Evolutionary conservation across 2,797 vertebrate species (phyloP).

Genomic region (Heliangelus exortis): DNA sequence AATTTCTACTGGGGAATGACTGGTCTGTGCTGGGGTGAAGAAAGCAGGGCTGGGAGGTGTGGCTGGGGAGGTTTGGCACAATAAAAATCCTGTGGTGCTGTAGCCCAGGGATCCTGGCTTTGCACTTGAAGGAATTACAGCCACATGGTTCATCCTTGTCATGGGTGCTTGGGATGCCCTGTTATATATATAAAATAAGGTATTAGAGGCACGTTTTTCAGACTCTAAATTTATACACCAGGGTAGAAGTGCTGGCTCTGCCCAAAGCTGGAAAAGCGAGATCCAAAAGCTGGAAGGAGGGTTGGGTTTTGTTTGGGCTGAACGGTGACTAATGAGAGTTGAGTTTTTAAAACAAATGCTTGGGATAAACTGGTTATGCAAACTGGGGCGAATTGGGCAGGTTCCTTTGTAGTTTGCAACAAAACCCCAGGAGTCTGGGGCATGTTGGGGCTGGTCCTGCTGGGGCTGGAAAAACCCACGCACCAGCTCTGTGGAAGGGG

Average conservation of each 20-base stretch:
- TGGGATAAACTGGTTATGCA: conserved; percentile 70
- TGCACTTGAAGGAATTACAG: neutral
- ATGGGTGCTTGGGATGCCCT: neutral
- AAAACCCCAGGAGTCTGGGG: conserved; percentile 14
- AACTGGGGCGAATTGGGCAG: conserved; percentile 47
- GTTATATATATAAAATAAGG: neutral
- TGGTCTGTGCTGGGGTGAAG: neutral
- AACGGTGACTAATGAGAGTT: conserved; percentile 40
- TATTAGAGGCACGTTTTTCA: neutral
- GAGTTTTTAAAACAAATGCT: conserved; percentile 53
- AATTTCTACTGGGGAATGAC: neutral
- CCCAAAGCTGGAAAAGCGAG: conserved; percentile 46
- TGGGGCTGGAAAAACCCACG: neutral
- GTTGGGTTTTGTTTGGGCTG: conserved; percentile 47
- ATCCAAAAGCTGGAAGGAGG: conserved; percentile 23
- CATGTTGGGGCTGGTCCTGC: conserved; percentile 35
- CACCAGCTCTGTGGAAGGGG: neutral
- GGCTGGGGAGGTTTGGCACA: neutral
- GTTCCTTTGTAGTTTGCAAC: conserved; percentile 61
- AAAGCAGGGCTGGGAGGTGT: neutral
- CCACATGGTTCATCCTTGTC: neutral
- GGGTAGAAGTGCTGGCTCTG: neutral
- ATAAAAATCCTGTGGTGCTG: neutral
- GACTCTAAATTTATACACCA: neutral
- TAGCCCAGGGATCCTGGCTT: neutral